These are phyloP conservation scores for Spicauda simplicius DNA, from an alignment of 2,888 invertebrate genomes.

Conservation along the genomic window DNA sequence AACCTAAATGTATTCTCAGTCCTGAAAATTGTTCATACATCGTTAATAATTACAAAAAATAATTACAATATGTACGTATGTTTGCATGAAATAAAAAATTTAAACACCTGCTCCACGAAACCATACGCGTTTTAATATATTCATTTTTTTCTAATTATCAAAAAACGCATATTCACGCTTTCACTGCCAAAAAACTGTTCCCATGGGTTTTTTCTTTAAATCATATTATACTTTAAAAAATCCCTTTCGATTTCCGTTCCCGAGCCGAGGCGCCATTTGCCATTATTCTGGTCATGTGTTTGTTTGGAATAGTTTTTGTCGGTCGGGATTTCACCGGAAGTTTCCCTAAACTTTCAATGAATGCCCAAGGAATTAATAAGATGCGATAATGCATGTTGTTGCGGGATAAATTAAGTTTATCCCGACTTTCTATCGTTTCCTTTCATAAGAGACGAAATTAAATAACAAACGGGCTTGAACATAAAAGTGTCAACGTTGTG, in stretches of 20 bases:
- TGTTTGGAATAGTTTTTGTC: constrained; percentile 72
- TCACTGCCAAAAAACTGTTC: constrained; percentile 64
- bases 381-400: constrained; percentile 22
- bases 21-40: no score
- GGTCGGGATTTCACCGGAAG: constrained; percentile 75
- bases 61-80: no score
- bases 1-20: no score
- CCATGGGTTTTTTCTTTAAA: constrained; percentile 63
- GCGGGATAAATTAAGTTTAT: neutral
- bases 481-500: no score
- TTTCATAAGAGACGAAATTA: no score
- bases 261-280: constrained; percentile 76
- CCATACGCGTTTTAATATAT: neutral
- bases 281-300: constrained; percentile 73
- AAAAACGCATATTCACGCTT: constrained; percentile 53
- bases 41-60: no score
- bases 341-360: constrained; percentile 37
- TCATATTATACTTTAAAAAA: constrained; percentile 54
- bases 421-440: neutral
- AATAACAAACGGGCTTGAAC: no score
- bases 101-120: no score
- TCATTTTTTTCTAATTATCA: neutral
- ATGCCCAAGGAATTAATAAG: constrained; percentile 18
- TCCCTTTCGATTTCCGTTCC: constrained; percentile 80
- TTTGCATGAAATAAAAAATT: no score